These are phyloP conservation scores for Diplosoma virens DNA, from an alignment of 23 tunicate species.

Conservation along the genomic window DNA sequence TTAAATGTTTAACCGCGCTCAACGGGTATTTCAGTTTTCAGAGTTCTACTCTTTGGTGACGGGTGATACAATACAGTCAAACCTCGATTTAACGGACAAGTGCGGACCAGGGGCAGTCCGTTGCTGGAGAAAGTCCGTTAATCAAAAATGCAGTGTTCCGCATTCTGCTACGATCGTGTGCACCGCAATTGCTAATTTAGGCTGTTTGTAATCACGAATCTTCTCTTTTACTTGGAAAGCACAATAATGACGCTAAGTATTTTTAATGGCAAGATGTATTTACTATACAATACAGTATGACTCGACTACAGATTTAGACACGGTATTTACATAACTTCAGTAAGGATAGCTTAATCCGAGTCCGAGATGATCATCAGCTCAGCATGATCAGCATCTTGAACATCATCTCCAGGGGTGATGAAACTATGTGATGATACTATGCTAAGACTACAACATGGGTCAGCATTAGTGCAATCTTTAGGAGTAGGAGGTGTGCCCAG, in stretches of 20 bases:
- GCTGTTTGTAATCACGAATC: too few species aligned
- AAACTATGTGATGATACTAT: too few species aligned
- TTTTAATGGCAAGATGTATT: conserved; percentile 4
- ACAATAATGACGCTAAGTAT: background rate
- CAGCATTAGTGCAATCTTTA: conserved; percentile 1
- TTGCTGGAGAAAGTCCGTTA: too few species aligned
- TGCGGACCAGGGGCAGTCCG: too few species aligned
- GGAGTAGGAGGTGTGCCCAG: conserved; percentile 18
- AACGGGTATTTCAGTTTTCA: too few species aligned
- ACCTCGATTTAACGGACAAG: too few species aligned
- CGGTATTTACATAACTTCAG: background rate
- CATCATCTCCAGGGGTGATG: conserved; percentile 9
- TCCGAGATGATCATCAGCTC: conserved; percentile 10
- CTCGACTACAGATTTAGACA: background rate
- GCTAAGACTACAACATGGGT: conserved; percentile 10
- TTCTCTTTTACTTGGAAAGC: conserved; percentile 7
- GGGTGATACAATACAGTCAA: too few species aligned
- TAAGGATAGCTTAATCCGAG: background rate
- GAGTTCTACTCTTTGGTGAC: too few species aligned
- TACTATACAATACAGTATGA: background rate
- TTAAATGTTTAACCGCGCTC: too few species aligned
- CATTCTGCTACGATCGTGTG: too few species aligned
- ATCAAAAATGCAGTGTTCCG: too few species aligned
- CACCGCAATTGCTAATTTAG: too few species aligned
- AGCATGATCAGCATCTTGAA: conserved; percentile 11